A percentile compares a stretch with the other conserved stretches of the same genome.
Conservation (phyloP, 2,888 invertebrate species). For the Ormia ochracea region DNA sequence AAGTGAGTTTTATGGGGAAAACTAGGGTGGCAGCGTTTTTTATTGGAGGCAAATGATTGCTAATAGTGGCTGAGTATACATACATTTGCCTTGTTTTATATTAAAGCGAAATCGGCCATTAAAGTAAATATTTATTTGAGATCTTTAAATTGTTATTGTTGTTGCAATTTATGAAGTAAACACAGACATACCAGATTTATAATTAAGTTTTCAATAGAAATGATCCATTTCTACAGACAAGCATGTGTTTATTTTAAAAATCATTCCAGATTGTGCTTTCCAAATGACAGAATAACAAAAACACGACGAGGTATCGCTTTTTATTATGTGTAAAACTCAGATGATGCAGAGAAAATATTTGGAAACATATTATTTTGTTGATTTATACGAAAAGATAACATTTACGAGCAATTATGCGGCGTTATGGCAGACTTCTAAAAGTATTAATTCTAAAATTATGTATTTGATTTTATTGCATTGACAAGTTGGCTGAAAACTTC, state of each 20-base stretch:
- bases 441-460: background rate
- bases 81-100: background rate
- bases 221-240: background rate
- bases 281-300: background rate
- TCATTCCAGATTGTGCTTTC: background rate
- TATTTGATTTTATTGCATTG: background rate
- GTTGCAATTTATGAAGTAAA: background rate
- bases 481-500: too few species aligned
- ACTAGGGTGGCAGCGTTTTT: too few species aligned
- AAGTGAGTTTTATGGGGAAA: too few species aligned
- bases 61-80: background rate
- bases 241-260: conserved; percentile 29
- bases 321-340: conserved; percentile 22
- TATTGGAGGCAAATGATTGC: background rate
- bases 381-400: background rate
- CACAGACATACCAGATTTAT: background rate
- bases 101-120: background rate
- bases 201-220: conserved; percentile 1
- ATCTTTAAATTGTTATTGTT: background rate
- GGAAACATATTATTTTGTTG: background rate
- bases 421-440: background rate
- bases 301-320: conserved; percentile 16
- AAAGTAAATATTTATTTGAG: background rate
- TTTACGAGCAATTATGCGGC: background rate
- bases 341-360: conserved; percentile 1